Evolutionary conservation across 2,113 vertebrate species (phyloP).

Genomic region (Pangasianodon gigas): DNA sequence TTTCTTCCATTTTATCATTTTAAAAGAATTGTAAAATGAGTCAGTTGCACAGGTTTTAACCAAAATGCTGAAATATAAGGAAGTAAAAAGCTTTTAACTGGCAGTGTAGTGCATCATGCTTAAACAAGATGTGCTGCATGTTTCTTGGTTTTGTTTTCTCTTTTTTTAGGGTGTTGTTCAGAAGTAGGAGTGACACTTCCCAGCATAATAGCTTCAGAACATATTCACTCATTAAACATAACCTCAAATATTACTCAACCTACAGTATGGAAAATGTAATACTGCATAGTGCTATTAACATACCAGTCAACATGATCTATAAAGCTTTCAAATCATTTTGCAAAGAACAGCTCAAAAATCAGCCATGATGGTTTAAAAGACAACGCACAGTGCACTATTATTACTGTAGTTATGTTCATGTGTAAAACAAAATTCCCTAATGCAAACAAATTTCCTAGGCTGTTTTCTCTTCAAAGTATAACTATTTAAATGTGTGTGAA

Average conservation of each 20-base stretch:
- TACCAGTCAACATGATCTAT: not conserved
- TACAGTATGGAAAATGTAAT: not conserved
- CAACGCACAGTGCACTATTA: not conserved
- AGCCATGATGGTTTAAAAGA: not conserved
- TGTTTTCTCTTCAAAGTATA: not conserved
- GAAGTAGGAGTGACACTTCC: not conserved
- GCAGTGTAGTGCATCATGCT: not conserved
- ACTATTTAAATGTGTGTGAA: not conserved
- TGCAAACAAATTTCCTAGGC: not conserved
- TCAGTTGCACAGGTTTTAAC: not conserved
- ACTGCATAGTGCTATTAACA: not conserved
- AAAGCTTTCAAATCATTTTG: not conserved
- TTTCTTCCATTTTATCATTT: not conserved
- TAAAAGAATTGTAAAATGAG: not conserved
- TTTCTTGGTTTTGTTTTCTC: not conserved
- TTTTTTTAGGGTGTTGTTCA: not conserved
- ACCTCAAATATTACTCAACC: not conserved
- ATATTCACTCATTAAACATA: not conserved
- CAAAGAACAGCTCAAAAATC: not conserved
- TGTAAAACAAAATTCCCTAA: not conserved
- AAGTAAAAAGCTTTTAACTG: not conserved
- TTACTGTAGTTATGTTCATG: not conserved
- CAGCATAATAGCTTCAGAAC: not conserved
- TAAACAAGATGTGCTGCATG: not conserved
- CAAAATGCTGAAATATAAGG: not conserved